Evolutionary conservation across 2,888 invertebrate species (phyloP).

Genomic region (Cybosia mesomella): DNA sequence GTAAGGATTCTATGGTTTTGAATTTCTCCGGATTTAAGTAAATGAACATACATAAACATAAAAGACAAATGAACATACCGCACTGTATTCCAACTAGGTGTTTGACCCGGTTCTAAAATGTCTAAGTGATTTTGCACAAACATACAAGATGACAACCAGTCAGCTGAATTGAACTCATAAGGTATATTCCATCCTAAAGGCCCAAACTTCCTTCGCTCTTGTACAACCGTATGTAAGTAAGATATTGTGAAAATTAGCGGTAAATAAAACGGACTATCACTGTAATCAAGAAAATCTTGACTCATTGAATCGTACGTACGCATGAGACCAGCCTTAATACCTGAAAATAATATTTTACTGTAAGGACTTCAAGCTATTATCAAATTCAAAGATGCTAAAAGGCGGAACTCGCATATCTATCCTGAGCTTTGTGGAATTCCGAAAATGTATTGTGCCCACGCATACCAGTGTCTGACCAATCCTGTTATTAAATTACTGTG

Average conservation of each 20-base stretch:
- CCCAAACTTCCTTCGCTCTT: constrained; percentile 94
- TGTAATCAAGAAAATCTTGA: constrained; percentile 94
- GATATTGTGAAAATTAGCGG: constrained; percentile 94
- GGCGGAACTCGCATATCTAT: background rate
- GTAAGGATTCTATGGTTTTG: too few relatives aligned
- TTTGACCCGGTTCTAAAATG: constrained; percentile 91
- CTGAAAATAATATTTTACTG: constrained; percentile 63
- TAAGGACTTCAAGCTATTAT: background rate
- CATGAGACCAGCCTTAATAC: constrained; percentile 93
- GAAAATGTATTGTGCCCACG: background rate
- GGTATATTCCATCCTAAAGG: constrained; percentile 97
- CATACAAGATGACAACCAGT: constrained; percentile 94
- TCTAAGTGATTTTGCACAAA: constrained; percentile 96
- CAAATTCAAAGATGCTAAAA: background rate
- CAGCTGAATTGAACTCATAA: constrained; percentile 96
- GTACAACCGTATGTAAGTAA: constrained; percentile 95
- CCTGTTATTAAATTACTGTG: background rate
- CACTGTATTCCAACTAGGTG: constrained; percentile 92
- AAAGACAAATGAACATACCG: constrained; percentile 75
- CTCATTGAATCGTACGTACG: constrained; percentile 94
- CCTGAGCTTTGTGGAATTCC: background rate
- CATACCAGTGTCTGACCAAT: too few relatives aligned
- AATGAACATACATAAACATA: too few relatives aligned
- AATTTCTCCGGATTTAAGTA: background rate
- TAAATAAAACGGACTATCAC: constrained; percentile 92